Evolutionary conservation across 2,113 vertebrate species (phyloP).

Genomic region (Podocnemis expansa): DNA sequence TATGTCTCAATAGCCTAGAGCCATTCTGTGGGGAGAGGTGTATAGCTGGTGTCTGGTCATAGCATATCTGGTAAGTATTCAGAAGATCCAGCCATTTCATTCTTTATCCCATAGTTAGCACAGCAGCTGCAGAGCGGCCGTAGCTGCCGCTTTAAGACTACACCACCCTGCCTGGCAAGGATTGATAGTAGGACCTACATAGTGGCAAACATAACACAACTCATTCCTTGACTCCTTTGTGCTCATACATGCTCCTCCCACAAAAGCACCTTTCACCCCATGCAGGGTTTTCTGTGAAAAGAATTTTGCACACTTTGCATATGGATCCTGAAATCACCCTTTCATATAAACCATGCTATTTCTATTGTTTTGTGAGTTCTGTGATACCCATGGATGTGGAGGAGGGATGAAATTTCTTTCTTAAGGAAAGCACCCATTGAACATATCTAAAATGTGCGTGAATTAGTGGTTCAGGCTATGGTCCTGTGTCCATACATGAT

Average conservation of each 20-base stretch:
- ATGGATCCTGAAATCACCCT: background rate
- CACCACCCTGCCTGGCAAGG: background rate
- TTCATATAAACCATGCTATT: background rate
- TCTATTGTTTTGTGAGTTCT: background rate
- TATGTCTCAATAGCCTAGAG: too few species aligned
- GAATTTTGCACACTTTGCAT: background rate
- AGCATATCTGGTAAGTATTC: too few species aligned
- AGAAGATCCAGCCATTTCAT: too few species aligned
- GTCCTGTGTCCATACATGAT: background rate
- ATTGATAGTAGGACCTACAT: background rate
- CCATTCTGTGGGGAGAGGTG: too few species aligned
- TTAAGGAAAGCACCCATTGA: background rate
- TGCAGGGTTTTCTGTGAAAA: background rate
- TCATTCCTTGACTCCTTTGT: background rate
- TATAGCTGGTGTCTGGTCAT: too few species aligned
- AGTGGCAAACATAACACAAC: background rate
- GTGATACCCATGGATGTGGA: background rate
- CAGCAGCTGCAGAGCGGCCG: background rate
- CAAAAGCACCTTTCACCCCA: background rate
- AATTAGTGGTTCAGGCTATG: background rate
- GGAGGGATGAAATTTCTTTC: background rate
- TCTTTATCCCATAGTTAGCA: background rate
- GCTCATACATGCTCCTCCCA: rapidly evolving
- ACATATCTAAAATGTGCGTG: background rate
- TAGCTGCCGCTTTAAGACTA: background rate